Evolutionary conservation across 2,113 vertebrate species (phyloP).

Genomic region (Elanoides forficatus): DNA sequence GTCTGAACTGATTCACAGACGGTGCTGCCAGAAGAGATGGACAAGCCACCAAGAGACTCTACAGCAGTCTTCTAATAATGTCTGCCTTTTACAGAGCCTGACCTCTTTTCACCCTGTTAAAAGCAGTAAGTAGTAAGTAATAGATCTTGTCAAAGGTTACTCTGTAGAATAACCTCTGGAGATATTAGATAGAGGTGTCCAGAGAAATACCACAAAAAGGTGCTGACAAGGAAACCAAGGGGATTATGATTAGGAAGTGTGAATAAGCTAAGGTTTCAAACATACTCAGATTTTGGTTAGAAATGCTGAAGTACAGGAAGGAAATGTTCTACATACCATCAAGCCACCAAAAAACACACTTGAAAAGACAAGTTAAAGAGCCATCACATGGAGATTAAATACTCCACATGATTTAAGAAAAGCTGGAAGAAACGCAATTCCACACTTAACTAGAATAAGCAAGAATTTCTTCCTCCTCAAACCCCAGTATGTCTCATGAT

Average conservation of each 20-base stretch:
- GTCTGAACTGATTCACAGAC: not conserved
- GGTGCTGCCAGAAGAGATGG: not conserved
- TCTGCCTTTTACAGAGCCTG: constrained; percentile 20
- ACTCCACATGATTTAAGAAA: not conserved
- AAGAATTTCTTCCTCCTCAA: not conserved
- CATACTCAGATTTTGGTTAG: constrained; percentile 33
- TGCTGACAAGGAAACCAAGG: constrained; percentile 56
- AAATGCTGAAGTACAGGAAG: constrained; percentile 42
- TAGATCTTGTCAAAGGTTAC: constrained; percentile 66
- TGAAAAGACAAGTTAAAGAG: constrained; percentile 46
- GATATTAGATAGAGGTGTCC: constrained; percentile 58
- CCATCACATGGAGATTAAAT: constrained; percentile 15
- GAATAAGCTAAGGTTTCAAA: constrained; percentile 55
- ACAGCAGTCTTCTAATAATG: not conserved
- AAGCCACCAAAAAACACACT: constrained; percentile 48
- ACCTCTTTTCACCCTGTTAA: constrained; percentile 46
- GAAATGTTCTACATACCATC: constrained; percentile 57
- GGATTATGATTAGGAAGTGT: constrained; percentile 58
- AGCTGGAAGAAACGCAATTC: not conserved
- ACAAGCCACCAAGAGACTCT: not conserved
- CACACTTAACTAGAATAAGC: not conserved
- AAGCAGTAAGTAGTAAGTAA: constrained; percentile 59
- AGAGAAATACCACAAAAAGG: constrained; percentile 55
- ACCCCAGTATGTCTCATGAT: not conserved
- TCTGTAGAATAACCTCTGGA: constrained; percentile 56